Conservation (phyloP, 2,113 vertebrate species). For the Benitochromis conjunctus region DNA sequence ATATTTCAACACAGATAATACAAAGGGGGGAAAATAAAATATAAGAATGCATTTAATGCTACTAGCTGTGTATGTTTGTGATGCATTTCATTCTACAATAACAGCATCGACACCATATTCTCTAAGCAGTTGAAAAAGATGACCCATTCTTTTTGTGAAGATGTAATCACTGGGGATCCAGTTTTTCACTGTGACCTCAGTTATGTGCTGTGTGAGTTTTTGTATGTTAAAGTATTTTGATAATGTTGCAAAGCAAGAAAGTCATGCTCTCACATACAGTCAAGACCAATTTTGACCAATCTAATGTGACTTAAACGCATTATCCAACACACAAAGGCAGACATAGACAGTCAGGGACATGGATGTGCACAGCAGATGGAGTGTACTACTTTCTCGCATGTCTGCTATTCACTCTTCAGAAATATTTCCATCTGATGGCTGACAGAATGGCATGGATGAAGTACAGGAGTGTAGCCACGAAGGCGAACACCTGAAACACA, state of each 20-base stretch:
- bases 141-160: not conserved
- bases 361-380: not conserved
- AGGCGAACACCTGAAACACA: conserved; percentile 79
- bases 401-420: conserved; percentile 34
- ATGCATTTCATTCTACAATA: not conserved
- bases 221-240: not conserved
- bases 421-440: conserved; percentile 70
- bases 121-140: not conserved
- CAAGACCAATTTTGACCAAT: not conserved
- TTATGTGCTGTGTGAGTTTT: not conserved
- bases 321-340: not conserved
- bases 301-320: not conserved
- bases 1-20: not conserved
- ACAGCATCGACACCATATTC: not conserved
- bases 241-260: not conserved
- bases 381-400: not conserved
- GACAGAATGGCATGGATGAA: conserved; percentile 79
- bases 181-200: not conserved
- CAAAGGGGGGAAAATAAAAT: not conserved
- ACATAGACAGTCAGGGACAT: not conserved
- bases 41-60: not conserved
- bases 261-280: not conserved
- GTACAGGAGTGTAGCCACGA: conserved; percentile 72
- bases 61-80: not conserved
- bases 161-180: not conserved